Base-by-base conservation (phyloP, 2,888 invertebrate genomes). In the Germaria angustata region DNA sequence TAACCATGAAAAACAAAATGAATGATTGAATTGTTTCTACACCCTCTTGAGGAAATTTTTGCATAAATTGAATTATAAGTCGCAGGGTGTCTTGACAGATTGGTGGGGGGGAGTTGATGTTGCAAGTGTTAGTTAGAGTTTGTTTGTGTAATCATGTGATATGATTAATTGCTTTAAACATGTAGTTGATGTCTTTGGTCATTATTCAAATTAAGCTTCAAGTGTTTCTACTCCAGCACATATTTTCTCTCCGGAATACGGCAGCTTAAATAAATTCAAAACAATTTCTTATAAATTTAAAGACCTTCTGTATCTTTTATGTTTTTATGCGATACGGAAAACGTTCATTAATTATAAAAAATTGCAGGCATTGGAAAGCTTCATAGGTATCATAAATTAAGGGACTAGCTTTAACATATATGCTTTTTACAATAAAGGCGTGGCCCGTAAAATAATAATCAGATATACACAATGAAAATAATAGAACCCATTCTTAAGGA, bases 131-230 rank as follows among this genome's bases (percentile, higher is more conserved):
- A 39, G 28, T 65, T 22, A 39, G 28, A 57, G 13, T 69, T 53
- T 61, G 66, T 59, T 44, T 51, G 34, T 36, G 41, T 8, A 53
- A 39, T 61, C 15, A 68, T 39, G 17, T 68, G 61, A 73, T 69
- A 75, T 78, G 81, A 81, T 78, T 81, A 73, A 81, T 81, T 81
- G 73, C 55, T 73, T 24, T 61, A 57, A 69, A 57, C 65, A 63
- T 78, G 77, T 51, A 73, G 63, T 81, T 81, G 78, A 81, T 78
- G 63, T 75, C 55, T 81, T 81, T 69, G 73, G 68, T 73, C 78
- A 81, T 81, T 78, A 81, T 78, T 78, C 68, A 81, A 81, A 81
- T 73, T 72, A 55, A 59, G 59, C 71, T 71, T 51, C 22, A 66
- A 76, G 66, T 53, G 49, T 53, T 53, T 22, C 2, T 34, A 24